Evolutionary conservation across 2,113 vertebrate species (phyloP).

Genomic region (Melanostigma gelatinosum): DNA sequence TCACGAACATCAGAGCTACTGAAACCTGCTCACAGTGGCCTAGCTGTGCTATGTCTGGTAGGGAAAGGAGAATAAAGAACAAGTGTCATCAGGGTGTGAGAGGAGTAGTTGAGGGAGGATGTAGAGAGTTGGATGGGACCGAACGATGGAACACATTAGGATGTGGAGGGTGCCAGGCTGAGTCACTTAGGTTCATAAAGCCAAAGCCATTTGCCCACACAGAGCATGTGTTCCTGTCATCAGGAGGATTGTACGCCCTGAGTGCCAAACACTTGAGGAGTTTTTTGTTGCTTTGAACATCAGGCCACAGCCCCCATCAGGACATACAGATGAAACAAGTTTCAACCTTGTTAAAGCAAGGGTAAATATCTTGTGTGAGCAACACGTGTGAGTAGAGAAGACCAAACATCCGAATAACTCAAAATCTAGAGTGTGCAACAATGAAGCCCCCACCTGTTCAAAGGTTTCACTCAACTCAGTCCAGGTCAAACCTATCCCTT

Average conservation of each 20-base stretch:
- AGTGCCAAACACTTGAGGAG: slow-evolving; percentile 50
- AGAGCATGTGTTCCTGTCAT: slow-evolving; percentile 81
- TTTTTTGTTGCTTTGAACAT: slow-evolving; percentile 66
- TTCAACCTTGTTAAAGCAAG: slow-evolving; percentile 59
- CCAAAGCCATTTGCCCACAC: slow-evolving; percentile 47
- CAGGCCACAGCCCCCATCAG: slow-evolving; percentile 32
- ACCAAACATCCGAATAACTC: slow-evolving; percentile 52
- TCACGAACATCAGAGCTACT: slow-evolving; percentile 21
- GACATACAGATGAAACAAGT: slow-evolving; percentile 57
- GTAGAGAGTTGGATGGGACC: slow-evolving; percentile 19
- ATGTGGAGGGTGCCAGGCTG: slow-evolving; percentile 56
- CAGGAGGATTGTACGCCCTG: slow-evolving; percentile 66
- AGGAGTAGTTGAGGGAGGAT: not conserved
- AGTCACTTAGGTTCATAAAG: slow-evolving; percentile 62
- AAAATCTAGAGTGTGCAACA: slow-evolving; percentile 35
- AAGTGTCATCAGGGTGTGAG: slow-evolving; percentile 2
- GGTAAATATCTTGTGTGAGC: slow-evolving; percentile 16
- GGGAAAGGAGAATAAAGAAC: slow-evolving; percentile 10
- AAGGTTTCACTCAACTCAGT: slow-evolving; percentile 57
- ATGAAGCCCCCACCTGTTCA: slow-evolving; percentile 58
- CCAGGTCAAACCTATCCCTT: slow-evolving; percentile 18
- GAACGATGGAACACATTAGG: slow-evolving; percentile 44
- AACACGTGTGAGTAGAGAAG: slow-evolving; percentile 47
- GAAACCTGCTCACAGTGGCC: slow-evolving; percentile 3
- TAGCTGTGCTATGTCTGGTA: slow-evolving; percentile 3